Evolutionary conservation across 2,888 invertebrate genomes (phyloP), one percentile per base, ranked within the genome.

Genomic region (Patella depressa): DNA sequence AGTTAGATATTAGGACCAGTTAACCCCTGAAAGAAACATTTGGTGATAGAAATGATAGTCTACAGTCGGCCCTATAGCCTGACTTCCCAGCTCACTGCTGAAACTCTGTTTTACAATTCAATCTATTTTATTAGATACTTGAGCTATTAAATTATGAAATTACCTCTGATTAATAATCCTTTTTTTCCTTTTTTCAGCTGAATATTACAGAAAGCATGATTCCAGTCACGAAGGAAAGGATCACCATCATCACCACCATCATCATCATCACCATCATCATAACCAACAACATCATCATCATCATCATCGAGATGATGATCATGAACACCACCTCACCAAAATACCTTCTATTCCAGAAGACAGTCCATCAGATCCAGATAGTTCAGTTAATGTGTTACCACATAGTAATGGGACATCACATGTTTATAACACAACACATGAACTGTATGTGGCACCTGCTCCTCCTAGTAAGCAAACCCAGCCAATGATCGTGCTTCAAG

Each of bases 401-500:
- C 65, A 65, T 12, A 53, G 15, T 34, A 55, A 73, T 34, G 73
- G 73, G n/a, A n/a, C 55, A 11, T 24, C 34, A n/a, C 53, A 71
- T 34, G 54, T 24, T 14, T 34, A 53, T 3, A 65, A 75, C n/a
- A 57, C 17, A 14, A 77, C 34, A 24, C 65, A 57, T 45, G 57
- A 77, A n/a, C 19, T 65, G 77, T 73, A 82, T 81, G 74, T 76
- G 79, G n/a, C 79, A 80, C 29, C 83, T 9, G 82, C 84, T n/a
- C 81, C 83, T 1, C 80, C 85, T 14, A 84, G 84, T 72, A 80
- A 81, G 15, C 85, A 83, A 14, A 76, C 80, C 17, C 87, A 87
- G 78, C 87, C 87, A 29, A 85, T 87, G 69, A 86, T 89, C 19
- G 83, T 87, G 4, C 84, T 87, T 24, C 86, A 88, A 74, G 82